These are phyloP conservation scores for Lochmaea crataegi DNA, from an alignment of 2,888 invertebrate species.

Conservation along the genomic window DNA sequence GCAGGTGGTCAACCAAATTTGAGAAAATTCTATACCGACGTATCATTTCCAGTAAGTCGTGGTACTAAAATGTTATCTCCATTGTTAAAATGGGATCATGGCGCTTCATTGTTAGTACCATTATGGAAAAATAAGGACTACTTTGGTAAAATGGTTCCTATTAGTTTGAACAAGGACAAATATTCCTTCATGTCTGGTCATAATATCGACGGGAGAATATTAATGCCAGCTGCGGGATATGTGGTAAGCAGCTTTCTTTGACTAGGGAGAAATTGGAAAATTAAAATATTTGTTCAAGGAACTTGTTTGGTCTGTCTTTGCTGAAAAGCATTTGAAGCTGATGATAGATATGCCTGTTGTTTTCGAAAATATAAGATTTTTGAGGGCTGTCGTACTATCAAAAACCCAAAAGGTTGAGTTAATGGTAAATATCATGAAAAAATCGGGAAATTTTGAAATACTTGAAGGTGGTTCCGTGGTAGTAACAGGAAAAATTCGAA, in stretches of 20 bases:
- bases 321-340: conserved; percentile 60
- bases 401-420: conserved; percentile 58
- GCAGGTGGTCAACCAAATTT: conserved; percentile 80
- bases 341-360: conserved; percentile 66
- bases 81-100: conserved; percentile 88
- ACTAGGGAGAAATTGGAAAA: no score
- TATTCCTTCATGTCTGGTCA: conserved; percentile 47
- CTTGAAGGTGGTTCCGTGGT: conserved; percentile 74
- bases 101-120: conserved; percentile 79
- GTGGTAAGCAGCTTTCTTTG: no score
- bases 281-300: conserved; percentile 44
- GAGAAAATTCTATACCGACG: conserved; percentile 77
- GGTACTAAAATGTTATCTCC: conserved; percentile 87
- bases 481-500: conserved; percentile 74
- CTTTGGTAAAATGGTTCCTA: conserved; percentile 84
- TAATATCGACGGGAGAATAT: conserved; percentile 52
- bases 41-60: conserved; percentile 82
- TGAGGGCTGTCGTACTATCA: conserved; percentile 69
- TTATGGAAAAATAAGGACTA: conserved; percentile 75
- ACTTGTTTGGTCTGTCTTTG: conserved; percentile 68
- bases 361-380: conserved; percentile 70
- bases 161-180: conserved; percentile 65
- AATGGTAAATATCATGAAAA: conserved; percentile 50
- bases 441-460: conserved; percentile 54
- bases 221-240: conserved; percentile 73